phyloP scores from a whole-genome alignment of 1,140 invertebrate genomes.

The Contarinia nasturtii region DNA sequence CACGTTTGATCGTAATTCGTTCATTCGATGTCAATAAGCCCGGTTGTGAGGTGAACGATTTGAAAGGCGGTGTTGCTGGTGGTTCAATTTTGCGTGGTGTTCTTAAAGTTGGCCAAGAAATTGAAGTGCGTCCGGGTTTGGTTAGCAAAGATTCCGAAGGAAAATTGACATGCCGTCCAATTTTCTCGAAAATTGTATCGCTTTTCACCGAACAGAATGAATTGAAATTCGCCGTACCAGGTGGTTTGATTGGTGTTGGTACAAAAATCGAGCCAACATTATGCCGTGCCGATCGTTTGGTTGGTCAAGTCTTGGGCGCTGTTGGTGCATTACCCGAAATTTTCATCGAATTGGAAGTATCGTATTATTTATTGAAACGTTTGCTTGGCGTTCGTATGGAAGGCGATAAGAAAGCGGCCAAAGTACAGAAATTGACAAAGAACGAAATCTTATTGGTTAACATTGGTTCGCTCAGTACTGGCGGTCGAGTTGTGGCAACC shows the following conservation, averaged over 20 bases:
- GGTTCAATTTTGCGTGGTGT: conserved; percentile 94
- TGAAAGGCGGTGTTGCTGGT: conserved; percentile 96
- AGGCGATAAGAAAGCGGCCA: conserved; percentile 96
- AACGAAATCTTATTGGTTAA: conserved; percentile 90
- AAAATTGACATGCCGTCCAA: conserved; percentile 87
- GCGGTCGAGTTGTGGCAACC: conserved; percentile 87
- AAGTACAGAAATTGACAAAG: conserved; percentile 77
- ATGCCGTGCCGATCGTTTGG: conserved; percentile 92
- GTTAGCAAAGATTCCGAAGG: conserved; percentile 94
- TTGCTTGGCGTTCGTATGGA: conserved; percentile 94
- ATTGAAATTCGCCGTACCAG: conserved; percentile 94
- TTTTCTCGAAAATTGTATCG: conserved; percentile 95
- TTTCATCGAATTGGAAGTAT: conserved; percentile 95
- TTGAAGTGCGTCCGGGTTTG: conserved; percentile 74
- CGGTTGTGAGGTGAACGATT: conserved; percentile 93
- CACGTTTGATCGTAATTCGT: conserved; percentile 94
- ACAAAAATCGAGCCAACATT: conserved; percentile 98
- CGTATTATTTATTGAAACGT: conserved; percentile 89
- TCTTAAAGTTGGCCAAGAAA: conserved; percentile 60
- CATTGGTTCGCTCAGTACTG: conserved; percentile 96
- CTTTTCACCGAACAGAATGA: conserved; percentile 97
- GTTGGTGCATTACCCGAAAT: conserved; percentile 93
- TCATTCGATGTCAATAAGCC: conserved; percentile 99
- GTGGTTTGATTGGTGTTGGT: conserved; percentile 95
- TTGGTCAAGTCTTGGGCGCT: conserved; percentile 96